phyloP scores from a whole-genome alignment of 2,888 invertebrate species.

The Bibio marci region DNA sequence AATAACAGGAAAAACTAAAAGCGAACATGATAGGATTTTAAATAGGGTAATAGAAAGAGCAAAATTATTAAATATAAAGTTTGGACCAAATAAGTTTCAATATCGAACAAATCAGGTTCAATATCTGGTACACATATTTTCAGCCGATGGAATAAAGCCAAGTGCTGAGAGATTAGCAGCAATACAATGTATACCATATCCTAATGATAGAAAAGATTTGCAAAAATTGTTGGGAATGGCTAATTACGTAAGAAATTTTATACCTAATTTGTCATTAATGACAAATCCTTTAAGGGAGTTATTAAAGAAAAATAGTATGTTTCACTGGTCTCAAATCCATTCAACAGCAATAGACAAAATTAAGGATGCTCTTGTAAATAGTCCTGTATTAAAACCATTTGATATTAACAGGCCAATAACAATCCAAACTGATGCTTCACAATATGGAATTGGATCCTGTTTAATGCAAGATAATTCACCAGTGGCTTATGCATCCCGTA shows the following conservation, averaged over 20 bases:
- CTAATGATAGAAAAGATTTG: slow-evolving; percentile 7
- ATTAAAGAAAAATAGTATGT: background rate
- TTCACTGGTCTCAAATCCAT: background rate
- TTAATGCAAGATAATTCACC: slow-evolving; percentile 18
- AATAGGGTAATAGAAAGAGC: slow-evolving; percentile 8
- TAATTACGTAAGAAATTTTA: slow-evolving; percentile 12
- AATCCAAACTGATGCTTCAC: slow-evolving; percentile 16
- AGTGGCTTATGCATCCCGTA: slow-evolving; percentile 19
- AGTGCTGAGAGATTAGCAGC: slow-evolving; percentile 11
- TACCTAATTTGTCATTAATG: background rate
- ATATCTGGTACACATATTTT: slow-evolving; percentile 15
- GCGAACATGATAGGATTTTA: slow-evolving; percentile 10
- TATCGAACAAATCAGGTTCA: slow-evolving; percentile 12
- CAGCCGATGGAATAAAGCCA: slow-evolving; percentile 9
- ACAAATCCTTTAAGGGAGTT: background rate
- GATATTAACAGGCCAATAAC: slow-evolving; percentile 13
- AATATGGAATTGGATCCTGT: slow-evolving; percentile 16
- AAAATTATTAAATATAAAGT: slow-evolving; percentile 9
- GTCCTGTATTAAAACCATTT: slow-evolving; percentile 13
- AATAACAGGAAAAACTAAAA: slow-evolving; percentile 11
- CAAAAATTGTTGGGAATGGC: slow-evolving; percentile 9
- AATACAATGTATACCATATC: slow-evolving; percentile 7
- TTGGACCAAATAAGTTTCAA: slow-evolving; percentile 15
- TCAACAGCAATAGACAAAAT: background rate
- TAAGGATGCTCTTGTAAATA: background rate